Base-by-base conservation (phyloP, 1,140 invertebrate genomes). In the Trichonephila inaurata region DNA sequence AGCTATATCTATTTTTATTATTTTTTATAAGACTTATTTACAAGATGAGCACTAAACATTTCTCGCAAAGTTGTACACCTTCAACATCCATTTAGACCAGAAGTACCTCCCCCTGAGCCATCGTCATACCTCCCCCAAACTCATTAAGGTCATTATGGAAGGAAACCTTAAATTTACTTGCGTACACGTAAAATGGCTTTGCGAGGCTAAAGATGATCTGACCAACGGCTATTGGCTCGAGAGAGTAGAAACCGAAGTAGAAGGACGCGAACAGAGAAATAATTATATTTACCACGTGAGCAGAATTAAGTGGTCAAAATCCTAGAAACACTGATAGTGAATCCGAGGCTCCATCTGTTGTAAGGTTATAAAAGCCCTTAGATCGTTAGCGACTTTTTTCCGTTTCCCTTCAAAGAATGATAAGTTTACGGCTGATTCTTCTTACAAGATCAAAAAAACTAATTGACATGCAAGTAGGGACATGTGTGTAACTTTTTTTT, bases 251-350 rank as follows among this genome's bases (percentile, higher is more conserved):
- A 33, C 24, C 12, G 18, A 77, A 77, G 21, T 16, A 21, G 62
- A 72, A 14, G 28, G 72, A 77, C 33, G 72, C 14, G 24, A 19
- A 18, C 18, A 77, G 72, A 40, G 16, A 40, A 28, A 19, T 40
- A 77, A 77, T 77, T 77, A 40, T 77, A 40, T 10, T 72, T 72
- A 16, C 28, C 72, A 77, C 72, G 72, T 77, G 72, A 77, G 16
- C 33, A 5, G 33, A 77, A 77, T 77, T 33, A 77, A 77, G 33
- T 7, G 28, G 28, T 8, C 18, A 77, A 77, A 40, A 77, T 77
- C 18, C 28, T 77, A 40, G 33, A 77, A 77, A 77, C n/a, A 40
- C 28, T 33, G 18, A 7, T 77, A 28, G 24, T 77, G 33, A 77
- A 19, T 77, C 72, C 19, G 72, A 8, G 18, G 24, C 18, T 77